phyloP scores from a whole-genome alignment of 1,140 invertebrate species.

The Microplitis mediator region DNA sequence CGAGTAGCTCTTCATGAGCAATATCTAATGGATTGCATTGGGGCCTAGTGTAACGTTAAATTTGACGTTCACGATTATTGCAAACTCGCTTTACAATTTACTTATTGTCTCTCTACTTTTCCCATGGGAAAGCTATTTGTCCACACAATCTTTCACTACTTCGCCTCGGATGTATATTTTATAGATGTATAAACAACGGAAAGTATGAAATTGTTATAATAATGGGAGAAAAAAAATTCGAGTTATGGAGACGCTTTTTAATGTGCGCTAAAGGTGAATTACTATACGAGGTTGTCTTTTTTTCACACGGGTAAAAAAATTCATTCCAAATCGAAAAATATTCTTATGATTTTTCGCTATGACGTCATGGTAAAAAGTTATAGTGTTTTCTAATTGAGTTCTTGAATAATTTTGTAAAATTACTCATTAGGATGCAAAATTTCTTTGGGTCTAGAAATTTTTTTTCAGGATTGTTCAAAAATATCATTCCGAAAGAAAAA shows the following conservation, averaged over 20 bases:
- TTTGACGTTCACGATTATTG: slow-evolving; percentile 63
- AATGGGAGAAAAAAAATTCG: too few species aligned
- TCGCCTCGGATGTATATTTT: not conserved
- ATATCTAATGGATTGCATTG: slow-evolving; percentile 64
- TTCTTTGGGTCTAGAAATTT: too few species aligned
- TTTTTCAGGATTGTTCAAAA: too few species aligned
- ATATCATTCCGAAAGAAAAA: too few species aligned
- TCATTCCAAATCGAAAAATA: too few species aligned
- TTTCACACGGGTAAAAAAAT: slow-evolving; percentile 10
- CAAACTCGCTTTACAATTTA: slow-evolving; percentile 7
- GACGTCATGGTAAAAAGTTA: too few species aligned
- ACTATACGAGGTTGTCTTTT: slow-evolving; percentile 35
- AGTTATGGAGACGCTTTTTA: too few species aligned
- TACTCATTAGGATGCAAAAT: too few species aligned
- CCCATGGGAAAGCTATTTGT: not conserved
- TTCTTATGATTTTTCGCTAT: too few species aligned
- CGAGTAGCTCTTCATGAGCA: slow-evolving; percentile 58
- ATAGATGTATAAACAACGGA: slow-evolving; percentile 41
- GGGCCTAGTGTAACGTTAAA: slow-evolving; percentile 54
- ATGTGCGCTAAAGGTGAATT: slow-evolving; percentile 31
- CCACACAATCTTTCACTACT: not conserved
- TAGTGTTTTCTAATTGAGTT: too few species aligned
- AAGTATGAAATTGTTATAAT: not conserved
- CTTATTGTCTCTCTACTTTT: not conserved
- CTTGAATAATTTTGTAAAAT: too few species aligned